Evolutionary conservation across 2,888 invertebrate species (phyloP), one percentile per base, ranked within the genome.

Genomic region (Athalia rosae): DNA sequence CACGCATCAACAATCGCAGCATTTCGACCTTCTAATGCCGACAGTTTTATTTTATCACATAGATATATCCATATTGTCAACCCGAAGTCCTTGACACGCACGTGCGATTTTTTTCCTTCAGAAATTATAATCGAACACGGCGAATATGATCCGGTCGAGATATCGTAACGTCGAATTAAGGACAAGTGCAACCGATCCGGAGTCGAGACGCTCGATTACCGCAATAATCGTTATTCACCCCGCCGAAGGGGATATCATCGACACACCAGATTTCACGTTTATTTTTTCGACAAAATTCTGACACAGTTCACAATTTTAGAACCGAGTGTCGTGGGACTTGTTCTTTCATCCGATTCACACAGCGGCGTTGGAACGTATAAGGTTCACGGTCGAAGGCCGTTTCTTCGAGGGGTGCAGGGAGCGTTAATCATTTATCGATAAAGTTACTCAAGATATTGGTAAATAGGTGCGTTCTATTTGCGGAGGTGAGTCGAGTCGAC

Each of bases 371-470:
- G 28, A 28, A 28, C n/a, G n/a, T n/a, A n/a, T 28, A 28, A 28
- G 2, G 58, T 71, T 28, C 13, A 4, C 13, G 3, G 8, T 4
- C 8, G 28, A 43, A 71, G 41, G 62, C 61, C 62, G 6, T 11
- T n/a, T 45, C 50, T 50, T 47, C 58, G 4, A 58, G 58, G 4
- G 58, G 58, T 45, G 58, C n/a, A n/a, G n/a, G 50, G 71, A 71
- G 58, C 56, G 56, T 28, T 45, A 71, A 71, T 59, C 61, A 61
- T 74, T 74, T 74, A 74, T 74, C 74, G 62, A 74, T 74, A 74
- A 13, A 58, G 4, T n/a, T 7, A 11, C 11, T 59, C 5, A 15
- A n/a, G 11, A 63, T 41, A 73, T 15, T 6, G 56, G 28, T 28
- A 43, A 7, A 13, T 53, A 47, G 43, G 28, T 43, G 15, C 7